phyloP scores from a whole-genome alignment of 2,888 invertebrate genomes.

The Drosophila helvetica region DNA sequence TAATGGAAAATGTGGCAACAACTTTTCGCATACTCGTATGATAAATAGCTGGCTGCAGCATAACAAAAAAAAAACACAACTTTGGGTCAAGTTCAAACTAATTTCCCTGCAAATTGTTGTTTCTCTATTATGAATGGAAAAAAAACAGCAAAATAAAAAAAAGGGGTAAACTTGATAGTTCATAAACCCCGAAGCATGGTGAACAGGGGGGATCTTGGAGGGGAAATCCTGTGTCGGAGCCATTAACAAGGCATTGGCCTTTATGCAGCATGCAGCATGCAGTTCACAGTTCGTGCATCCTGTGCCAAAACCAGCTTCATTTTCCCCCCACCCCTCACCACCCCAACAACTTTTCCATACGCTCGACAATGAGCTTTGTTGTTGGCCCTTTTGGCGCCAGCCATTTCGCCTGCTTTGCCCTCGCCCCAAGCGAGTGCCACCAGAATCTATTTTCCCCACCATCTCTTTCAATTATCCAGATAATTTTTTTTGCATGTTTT shows the following conservation, averaged over 20 bases:
- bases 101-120: constrained; percentile 60
- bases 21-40: constrained; percentile 35
- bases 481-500: constrained; percentile 71
- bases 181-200: constrained; percentile 13
- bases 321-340: constrained; percentile 7
- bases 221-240: constrained; percentile 45
- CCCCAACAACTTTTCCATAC: constrained; percentile 33
- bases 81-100: constrained; percentile 72
- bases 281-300: constrained; percentile 38
- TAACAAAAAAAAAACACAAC: constrained; percentile 3
- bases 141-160: constrained; percentile 35
- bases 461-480: constrained; percentile 53
- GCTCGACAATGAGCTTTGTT: constrained; percentile 52
- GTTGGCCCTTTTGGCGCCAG: constrained; percentile 70
- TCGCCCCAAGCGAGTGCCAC: not conserved
- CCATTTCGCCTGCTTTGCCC: constrained; percentile 45
- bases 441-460: constrained; percentile 40
- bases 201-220: not conserved
- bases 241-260: constrained; percentile 77
- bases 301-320: constrained; percentile 63
- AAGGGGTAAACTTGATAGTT: constrained; percentile 19
- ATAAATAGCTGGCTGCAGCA: constrained; percentile 51
- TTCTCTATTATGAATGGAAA: constrained; percentile 36
- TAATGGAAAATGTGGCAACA: constrained; percentile 14
- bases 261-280: constrained; percentile 47